phyloP scores from a whole-genome alignment of 2,888 invertebrate genomes.

The Tuberolachnus salignus region DNA sequence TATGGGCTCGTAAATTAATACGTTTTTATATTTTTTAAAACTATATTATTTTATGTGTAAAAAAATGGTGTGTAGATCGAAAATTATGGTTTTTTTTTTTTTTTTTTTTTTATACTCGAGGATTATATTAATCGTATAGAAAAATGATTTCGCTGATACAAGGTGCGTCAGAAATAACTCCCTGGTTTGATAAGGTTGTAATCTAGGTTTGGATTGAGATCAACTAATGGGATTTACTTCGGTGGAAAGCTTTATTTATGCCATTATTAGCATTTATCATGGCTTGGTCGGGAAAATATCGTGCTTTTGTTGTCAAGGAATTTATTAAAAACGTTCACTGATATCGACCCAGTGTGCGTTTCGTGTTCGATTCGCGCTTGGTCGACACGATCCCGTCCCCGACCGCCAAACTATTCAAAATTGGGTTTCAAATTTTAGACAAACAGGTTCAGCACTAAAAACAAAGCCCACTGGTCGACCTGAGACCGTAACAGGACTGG shows the following conservation, averaged over 20 bases:
- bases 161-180: not conserved
- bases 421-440: conserved; percentile 1
- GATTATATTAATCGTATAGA: too few species aligned
- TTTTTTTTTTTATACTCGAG: too few species aligned
- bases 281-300: not conserved
- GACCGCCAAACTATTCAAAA: conserved; percentile 1
- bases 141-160: too few species aligned
- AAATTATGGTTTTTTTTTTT: too few species aligned
- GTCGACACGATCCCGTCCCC: not conserved
- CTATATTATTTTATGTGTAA: too few species aligned
- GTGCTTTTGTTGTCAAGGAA: conserved; percentile 5
- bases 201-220: not conserved
- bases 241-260: not conserved
- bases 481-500: not conserved
- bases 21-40: not conserved
- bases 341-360: conserved; percentile 3
- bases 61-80: too few species aligned
- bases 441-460: conserved; percentile 10
- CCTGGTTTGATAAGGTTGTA: not conserved
- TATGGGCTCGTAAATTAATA: too few species aligned
- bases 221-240: not conserved
- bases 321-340: conserved; percentile 1
- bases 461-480: not conserved
- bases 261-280: not conserved
- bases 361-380: not conserved